phyloP scores from a whole-genome alignment of 2,113 vertebrate species.

The Triplophysa tibetana region DNA sequence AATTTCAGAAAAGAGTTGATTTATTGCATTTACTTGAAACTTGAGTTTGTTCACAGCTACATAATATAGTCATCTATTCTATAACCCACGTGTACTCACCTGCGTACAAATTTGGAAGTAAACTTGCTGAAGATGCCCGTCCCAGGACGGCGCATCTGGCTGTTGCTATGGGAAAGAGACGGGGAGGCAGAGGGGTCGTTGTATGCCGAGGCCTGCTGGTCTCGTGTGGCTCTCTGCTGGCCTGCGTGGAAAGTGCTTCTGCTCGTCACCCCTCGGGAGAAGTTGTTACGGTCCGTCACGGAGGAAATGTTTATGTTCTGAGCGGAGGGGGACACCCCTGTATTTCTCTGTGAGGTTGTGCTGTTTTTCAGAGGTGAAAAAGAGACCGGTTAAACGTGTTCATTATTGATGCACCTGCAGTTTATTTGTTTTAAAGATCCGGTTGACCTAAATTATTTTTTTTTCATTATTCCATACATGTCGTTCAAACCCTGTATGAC shows the following conservation, averaged over 20 bases:
- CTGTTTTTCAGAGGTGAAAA: slow-evolving; percentile 52
- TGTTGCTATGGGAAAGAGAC: slow-evolving; percentile 73
- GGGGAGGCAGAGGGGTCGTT: slow-evolving; percentile 74
- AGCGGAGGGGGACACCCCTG: slow-evolving; percentile 80
- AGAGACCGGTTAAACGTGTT: neutral
- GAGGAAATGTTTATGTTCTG: slow-evolving; percentile 81
- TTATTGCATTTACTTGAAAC: too few relatives aligned
- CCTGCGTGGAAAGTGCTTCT: slow-evolving; percentile 82
- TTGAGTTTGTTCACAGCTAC: too few relatives aligned
- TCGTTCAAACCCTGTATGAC: too few relatives aligned
- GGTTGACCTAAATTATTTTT: too few relatives aligned
- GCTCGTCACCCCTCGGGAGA: slow-evolving; percentile 79
- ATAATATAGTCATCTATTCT: too few relatives aligned
- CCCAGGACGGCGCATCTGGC: slow-evolving; percentile 76
- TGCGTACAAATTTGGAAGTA: slow-evolving; percentile 84
- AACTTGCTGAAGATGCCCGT: slow-evolving; percentile 84
- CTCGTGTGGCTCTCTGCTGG: slow-evolving; percentile 79
- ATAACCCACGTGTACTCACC: slow-evolving; percentile 66
- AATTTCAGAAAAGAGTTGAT: too few relatives aligned
- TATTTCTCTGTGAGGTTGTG: slow-evolving; percentile 73
- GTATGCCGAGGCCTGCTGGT: slow-evolving; percentile 75
- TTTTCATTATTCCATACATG: too few relatives aligned
- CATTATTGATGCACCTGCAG: neutral
- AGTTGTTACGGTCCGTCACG: slow-evolving; percentile 76
- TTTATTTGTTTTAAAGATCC: too few relatives aligned